phyloP scores from a whole-genome alignment of 1,140 invertebrate species.

The Eubasilissa regina region DNA sequence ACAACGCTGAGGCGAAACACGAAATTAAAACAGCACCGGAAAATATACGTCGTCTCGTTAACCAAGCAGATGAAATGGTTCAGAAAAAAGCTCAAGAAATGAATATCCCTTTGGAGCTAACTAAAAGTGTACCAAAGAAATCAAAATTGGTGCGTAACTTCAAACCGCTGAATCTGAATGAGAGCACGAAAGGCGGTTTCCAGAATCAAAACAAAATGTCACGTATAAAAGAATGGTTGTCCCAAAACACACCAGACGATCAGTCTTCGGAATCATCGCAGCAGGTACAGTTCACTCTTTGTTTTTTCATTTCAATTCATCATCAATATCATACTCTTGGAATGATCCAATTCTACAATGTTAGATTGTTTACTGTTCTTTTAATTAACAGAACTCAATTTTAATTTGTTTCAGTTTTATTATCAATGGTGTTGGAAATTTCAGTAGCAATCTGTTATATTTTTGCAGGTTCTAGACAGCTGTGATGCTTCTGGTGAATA shows the following conservation, averaged over 20 bases:
- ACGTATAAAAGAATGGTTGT: slow-evolving; percentile 81
- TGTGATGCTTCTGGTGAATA: slow-evolving; percentile 94
- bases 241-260: slow-evolving; percentile 66
- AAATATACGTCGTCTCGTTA: slow-evolving; percentile 78
- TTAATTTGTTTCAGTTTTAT: background rate
- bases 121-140: slow-evolving; percentile 60
- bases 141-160: slow-evolving; percentile 68
- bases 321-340: no score
- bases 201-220: slow-evolving; percentile 76
- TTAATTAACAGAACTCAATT: background rate
- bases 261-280: slow-evolving; percentile 64
- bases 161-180: slow-evolving; percentile 72
- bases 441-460: background rate
- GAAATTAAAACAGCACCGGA: slow-evolving; percentile 55
- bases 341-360: no score
- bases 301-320: no score
- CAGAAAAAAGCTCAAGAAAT: slow-evolving; percentile 69
- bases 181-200: slow-evolving; percentile 64
- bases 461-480: slow-evolving; percentile 65
- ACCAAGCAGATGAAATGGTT: slow-evolving; percentile 82
- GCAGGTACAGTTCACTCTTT: slow-evolving; percentile 62
- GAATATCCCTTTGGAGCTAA: slow-evolving; percentile 62
- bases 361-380: background rate
- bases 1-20: slow-evolving; percentile 10
- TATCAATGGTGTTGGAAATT: background rate